Evolutionary conservation across 2,797 vertebrate species (phyloP).

Genomic region (Peromyscus nudipes): DNA sequence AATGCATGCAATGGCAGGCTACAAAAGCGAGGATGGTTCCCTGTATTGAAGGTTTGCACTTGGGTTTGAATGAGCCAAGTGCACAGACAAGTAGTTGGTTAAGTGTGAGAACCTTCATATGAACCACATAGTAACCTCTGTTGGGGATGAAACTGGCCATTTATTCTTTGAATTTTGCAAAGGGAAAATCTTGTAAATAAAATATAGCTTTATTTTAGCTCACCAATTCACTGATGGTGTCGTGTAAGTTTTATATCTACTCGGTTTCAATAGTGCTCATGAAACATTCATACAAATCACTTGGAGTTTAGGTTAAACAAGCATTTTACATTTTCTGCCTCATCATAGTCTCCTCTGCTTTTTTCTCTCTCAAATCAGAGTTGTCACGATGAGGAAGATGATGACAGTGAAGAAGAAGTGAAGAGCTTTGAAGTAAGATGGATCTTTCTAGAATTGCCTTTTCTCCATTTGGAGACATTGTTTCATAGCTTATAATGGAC

Average conservation of each 20-base stretch:
- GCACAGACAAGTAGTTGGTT: background rate
- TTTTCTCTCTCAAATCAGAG: conserved; percentile 89
- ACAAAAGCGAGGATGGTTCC: background rate
- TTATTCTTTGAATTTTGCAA: conserved; percentile 38
- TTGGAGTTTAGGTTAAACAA: background rate
- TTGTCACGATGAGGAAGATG: conserved; percentile 97
- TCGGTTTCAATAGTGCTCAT: background rate
- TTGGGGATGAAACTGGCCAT: background rate
- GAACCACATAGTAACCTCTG: background rate
- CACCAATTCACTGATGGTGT: background rate
- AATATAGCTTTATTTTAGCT: background rate
- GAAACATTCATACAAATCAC: background rate
- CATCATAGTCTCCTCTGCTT: background rate
- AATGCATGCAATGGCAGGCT: too few relatives aligned
- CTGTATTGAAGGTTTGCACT: background rate
- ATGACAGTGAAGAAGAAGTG: conserved; percentile 95
- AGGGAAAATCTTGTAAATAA: background rate
- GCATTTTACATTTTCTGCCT: background rate
- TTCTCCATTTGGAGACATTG: conserved; percentile 76
- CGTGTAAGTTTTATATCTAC: background rate
- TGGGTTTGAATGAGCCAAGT: background rate
- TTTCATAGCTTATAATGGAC: conserved; percentile 86
- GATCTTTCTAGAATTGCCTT: conserved; percentile 70
- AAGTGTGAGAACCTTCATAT: background rate
- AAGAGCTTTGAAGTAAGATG: conserved; percentile 97